Conservation (phyloP, 2,888 invertebrate genomes). For the Amiota mariae region DNA sequence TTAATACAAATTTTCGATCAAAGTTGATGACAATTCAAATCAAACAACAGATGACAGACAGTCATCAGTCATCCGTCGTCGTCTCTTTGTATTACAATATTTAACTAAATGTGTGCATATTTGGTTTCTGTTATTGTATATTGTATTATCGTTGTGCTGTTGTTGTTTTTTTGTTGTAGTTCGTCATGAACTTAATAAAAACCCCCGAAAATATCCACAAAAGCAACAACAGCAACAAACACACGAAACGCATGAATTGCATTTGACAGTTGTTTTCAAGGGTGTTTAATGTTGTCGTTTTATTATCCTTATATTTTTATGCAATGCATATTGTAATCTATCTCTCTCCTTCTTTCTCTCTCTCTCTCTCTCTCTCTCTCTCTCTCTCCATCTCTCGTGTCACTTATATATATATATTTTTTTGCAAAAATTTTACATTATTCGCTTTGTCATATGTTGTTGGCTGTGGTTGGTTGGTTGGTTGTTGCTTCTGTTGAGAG, state of each 20-base stretch:
- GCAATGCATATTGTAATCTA: slow-evolving; percentile 35
- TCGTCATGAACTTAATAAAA: slow-evolving; percentile 45
- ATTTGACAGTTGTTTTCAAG: slow-evolving; percentile 69
- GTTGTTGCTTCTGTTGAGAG: slow-evolving; percentile 24
- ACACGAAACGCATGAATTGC: slow-evolving; percentile 49
- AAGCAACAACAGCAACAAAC: neutral
- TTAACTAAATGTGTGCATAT: neutral
- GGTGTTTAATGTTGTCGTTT: slow-evolving; percentile 53
- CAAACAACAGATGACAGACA: too few relatives aligned
- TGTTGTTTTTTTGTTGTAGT: slow-evolving; percentile 20
- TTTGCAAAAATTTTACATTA: slow-evolving; percentile 25
- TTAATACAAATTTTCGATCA: too few relatives aligned
- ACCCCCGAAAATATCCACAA: neutral
- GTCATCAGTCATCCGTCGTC: too few relatives aligned
- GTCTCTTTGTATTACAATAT: too few relatives aligned
- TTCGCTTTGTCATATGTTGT: neutral
- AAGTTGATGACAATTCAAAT: too few relatives aligned
- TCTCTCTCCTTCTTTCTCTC: slow-evolving; percentile 18
- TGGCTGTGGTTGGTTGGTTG: neutral
- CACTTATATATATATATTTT: too few relatives aligned
- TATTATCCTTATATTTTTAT: slow-evolving; percentile 38
- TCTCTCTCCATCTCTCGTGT: slow-evolving; percentile 38
- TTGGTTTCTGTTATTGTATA: slow-evolving; percentile 29
- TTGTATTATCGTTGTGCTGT: neutral
- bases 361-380: slow-evolving; percentile 35